Base-by-base conservation (phyloP, 2,797 vertebrate genomes). In the Bovichtus variegatus region DNA sequence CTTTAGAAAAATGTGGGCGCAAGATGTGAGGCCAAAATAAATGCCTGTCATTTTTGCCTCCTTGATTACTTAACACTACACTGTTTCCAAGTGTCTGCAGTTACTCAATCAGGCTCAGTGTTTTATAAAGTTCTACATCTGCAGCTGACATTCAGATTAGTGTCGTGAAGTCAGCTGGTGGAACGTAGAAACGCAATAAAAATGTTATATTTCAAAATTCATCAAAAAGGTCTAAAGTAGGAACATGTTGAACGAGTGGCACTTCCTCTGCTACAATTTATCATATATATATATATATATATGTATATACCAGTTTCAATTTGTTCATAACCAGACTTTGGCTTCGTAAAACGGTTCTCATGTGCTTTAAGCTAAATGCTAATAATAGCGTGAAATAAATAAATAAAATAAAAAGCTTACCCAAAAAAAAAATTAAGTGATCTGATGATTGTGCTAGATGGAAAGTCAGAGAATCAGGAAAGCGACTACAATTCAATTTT, bases 11-110 rank as follows among this genome's bases (percentile, higher is more conserved):
- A 31, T 15, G 4, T 43, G 9, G n/a, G 9, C 6, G 9, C 27
- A 69, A 12, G 23, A 66, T 27, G 25, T 36, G 15, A 15, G 29
- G 55, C n/a, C 50, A 74, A 62, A 36, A 58, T 31, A 59, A 64
- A 73, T 5, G 27, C 19, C 7, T 34, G 29, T 51, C 1, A 65
- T 47, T 69, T n/a, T 13, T 27, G 16, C 51, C 15, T 63, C 8
- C 9, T 13, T 31, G 34, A 66, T n/a, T n/a, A n/a, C n/a, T n/a
- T n/a, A n/a, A n/a, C n/a, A n/a, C n/a, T n/a, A n/a, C n/a, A n/a
- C n/a, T n/a, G n/a, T n/a, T n/a, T n/a, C n/a, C n/a, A n/a, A n/a
- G 9, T 40, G 49, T 62, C 23, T 44, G 31, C 19, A 68, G 53
- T 41, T 40, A 6, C 25, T 34, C 19, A 9, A 63, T 44, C 27